phyloP scores from a whole-genome alignment of 1,140 invertebrate genomes.

The Rhynchophorus ferrugineus region DNA sequence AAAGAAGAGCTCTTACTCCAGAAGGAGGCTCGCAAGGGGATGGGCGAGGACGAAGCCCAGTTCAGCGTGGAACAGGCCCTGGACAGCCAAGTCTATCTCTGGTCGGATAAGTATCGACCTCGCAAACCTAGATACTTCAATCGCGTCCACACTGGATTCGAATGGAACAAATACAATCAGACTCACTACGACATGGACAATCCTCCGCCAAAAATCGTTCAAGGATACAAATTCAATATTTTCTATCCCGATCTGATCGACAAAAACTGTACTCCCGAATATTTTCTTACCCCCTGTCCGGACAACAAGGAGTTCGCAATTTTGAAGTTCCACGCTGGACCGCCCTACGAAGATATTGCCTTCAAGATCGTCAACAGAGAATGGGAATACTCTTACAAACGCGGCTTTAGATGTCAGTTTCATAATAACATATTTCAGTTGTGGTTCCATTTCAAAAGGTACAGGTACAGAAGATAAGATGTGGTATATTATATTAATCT shows the following conservation, averaged over 20 bases:
- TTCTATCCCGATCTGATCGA: constrained; percentile 99
- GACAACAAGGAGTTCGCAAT: constrained; percentile 95
- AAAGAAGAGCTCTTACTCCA: constrained; percentile 57
- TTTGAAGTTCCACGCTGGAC: constrained; percentile 90
- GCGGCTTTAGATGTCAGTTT: constrained; percentile 97
- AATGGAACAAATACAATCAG: constrained; percentile 99
- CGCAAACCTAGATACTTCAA: constrained; percentile 98
- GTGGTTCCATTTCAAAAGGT: constrained; percentile 99
- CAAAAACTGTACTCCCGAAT: constrained; percentile 88
- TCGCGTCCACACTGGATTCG: constrained; percentile 91
- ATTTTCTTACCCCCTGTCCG: constrained; percentile 81
- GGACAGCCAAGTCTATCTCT: constrained; percentile 83
- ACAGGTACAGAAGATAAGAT: constrained; percentile 83
- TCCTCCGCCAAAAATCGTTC: constrained; percentile 99
- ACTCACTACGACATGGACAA: constrained; percentile 99
- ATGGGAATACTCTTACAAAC: constrained; percentile 99
- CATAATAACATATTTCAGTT: constrained; percentile 99
- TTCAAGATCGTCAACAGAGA: constrained; percentile 99
- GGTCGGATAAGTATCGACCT: constrained; percentile 97
- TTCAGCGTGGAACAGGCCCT: constrained; percentile 88
- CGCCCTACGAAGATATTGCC: constrained; percentile 98
- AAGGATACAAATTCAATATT: constrained; percentile 99
- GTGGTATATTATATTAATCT: background rate
- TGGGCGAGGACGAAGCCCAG: constrained; percentile 80
- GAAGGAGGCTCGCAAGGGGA: constrained; percentile 79